Evolutionary conservation across 2,888 invertebrate species (phyloP), one percentile per base, ranked within the genome.

Genomic region (Eristalis intricaria): DNA sequence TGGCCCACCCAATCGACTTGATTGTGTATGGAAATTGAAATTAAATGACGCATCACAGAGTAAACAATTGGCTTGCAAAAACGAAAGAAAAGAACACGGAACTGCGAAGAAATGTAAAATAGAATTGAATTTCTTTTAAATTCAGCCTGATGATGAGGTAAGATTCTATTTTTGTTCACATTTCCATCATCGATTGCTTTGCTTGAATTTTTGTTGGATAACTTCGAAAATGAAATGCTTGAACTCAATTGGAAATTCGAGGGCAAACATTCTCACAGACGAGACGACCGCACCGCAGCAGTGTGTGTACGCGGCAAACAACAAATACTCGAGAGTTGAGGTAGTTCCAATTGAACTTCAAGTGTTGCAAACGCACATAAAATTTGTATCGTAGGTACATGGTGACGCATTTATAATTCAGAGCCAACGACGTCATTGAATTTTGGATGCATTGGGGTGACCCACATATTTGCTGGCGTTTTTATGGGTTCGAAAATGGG

Each of bases 41-140:
- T 61, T 66, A n/a, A 66, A 80, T 73, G 73, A 73, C 73, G 79
- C 79, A 80, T 66, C 43, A n/a, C 58, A 73, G 61, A 23, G 71
- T 61, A 65, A 80, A 80, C 38, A 70, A 78, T 63, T 26, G 40
- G 19, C 26, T 60, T n/a, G 2, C 11, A 22, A 35, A 68, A 26
- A 40, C 38, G 43, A 26, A 8, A n/a, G 1, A 15, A 19, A 22
- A 35, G 13, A 10, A 22, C 43, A 50, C 50, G 8, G 19, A 8
- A 50, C 19, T 13, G 19, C 19, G 19, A 8, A 50, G 19, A 69
- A 50, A 26, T 11, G n/a, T 19, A 19, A 50, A 61, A 50, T 50
- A 5, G 43, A 63, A 77, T 76, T 40, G 38, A 60, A 69, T 23
- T 23, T 56, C 29, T n/a, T 38, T 69, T 32, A 35, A 70, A 71